Conservation (phyloP, 2,113 vertebrate species). For the Pedionomus torquatus region DNA sequence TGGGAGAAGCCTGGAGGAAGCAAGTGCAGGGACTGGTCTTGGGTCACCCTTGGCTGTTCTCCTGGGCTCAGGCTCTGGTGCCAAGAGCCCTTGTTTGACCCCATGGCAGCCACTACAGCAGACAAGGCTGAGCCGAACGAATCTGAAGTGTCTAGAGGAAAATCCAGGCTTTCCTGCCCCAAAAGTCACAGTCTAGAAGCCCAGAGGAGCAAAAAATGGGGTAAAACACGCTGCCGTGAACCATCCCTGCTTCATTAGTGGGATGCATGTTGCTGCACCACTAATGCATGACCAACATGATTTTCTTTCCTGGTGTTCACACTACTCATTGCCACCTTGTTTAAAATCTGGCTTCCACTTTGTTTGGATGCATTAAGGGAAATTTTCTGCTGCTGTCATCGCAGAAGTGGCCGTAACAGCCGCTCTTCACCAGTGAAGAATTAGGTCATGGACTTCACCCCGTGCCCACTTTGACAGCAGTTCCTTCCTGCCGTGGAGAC, state of each 20-base stretch:
- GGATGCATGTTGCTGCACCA: background rate
- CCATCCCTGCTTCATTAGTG: background rate
- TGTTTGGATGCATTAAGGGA: background rate
- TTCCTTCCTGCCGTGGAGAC: background rate
- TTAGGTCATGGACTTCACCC: background rate
- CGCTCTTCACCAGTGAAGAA: background rate
- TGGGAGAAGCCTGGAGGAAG: background rate
- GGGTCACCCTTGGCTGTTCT: background rate
- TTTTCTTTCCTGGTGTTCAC: background rate
- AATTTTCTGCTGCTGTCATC: background rate
- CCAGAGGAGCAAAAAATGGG: background rate
- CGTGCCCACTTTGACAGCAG: fast-evolving
- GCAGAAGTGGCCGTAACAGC: background rate
- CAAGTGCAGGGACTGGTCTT: background rate
- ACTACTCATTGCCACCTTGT: background rate
- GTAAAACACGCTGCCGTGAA: background rate
- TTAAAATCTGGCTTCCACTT: background rate
- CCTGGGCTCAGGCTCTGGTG: background rate
- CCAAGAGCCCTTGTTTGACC: background rate
- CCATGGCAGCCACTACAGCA: background rate
- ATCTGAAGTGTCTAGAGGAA: background rate
- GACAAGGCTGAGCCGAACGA: background rate
- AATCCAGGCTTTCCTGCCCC: slow-evolving; percentile 10
- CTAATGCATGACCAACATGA: fast-evolving
- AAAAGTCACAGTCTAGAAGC: background rate